A percentile compares a stretch with the other conserved stretches of the same genome.
phyloP scores from a whole-genome alignment of 1,140 invertebrate genomes.

The Caerostris darwini region DNA sequence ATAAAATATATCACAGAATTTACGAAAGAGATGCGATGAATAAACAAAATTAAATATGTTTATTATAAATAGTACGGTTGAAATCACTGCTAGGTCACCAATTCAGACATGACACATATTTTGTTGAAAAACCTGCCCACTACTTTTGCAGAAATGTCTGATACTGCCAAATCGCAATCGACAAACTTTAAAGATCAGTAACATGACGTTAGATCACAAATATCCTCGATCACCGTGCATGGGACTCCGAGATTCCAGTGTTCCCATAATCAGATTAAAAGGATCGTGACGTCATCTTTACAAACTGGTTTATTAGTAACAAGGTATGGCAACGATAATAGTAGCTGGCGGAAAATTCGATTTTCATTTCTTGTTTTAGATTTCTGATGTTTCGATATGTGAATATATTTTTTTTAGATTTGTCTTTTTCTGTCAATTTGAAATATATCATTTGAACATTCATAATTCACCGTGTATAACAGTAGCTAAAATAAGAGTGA shows the following conservation, averaged over 20 bases:
- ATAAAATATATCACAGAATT: constrained; percentile 6
- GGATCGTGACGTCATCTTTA: neutral
- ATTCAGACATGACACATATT: constrained; percentile 74
- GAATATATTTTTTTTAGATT: neutral
- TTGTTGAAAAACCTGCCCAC: constrained; percentile 64
- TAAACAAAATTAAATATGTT: constrained; percentile 32
- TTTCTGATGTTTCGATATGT: neutral
- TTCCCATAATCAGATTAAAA: neutral
- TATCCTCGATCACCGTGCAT: neutral
- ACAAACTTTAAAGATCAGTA: constrained; percentile 16
- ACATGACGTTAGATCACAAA: neutral
- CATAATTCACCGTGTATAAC: too few relatives aligned
- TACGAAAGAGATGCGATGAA: neutral
- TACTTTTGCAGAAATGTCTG: neutral
- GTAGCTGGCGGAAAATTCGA: neutral
- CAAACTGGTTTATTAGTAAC: neutral
- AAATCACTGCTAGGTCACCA: constrained; percentile 62
- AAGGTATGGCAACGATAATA: neutral
- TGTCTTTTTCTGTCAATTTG: too few relatives aligned
- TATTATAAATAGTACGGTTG: constrained; percentile 26
- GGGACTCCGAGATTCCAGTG: neutral
- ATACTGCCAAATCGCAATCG: constrained; percentile 42
- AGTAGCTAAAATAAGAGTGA: too few relatives aligned
- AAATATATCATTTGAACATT: too few relatives aligned
- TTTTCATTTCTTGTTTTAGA: neutral